Conservation (phyloP, 2,797 vertebrate species). For the Aphelocoma californica region DNA sequence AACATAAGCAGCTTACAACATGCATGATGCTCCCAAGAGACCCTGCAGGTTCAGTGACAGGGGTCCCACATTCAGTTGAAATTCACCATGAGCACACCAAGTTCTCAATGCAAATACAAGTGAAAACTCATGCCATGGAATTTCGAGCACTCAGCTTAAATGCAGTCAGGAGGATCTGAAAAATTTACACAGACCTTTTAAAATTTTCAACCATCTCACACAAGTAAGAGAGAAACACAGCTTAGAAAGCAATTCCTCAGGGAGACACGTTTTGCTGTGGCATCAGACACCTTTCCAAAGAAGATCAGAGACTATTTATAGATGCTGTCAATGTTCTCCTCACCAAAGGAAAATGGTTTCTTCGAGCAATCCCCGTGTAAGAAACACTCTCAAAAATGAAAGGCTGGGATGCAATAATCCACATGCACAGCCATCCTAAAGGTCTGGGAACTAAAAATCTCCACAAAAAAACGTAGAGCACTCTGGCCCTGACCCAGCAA, state of each 20-base stretch:
- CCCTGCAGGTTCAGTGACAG: neutral
- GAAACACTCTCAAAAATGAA: neutral
- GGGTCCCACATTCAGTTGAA: neutral
- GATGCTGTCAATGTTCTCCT: neutral
- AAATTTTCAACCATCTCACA: neutral
- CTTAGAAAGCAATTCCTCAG: neutral
- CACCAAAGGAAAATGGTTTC: neutral
- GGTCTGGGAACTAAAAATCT: neutral
- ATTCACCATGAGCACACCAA: neutral
- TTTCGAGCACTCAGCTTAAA: neutral
- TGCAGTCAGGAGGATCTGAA: neutral
- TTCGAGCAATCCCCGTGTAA: neutral
- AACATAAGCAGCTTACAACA: neutral
- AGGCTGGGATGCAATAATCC: neutral
- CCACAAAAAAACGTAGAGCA: neutral
- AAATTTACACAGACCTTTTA: neutral
- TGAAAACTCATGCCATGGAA: neutral
- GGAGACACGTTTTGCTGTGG: neutral
- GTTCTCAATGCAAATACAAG: neutral
- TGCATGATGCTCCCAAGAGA: neutral
- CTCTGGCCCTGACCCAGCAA: conserved; percentile 19
- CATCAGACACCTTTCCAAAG: neutral
- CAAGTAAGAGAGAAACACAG: neutral
- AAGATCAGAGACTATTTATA: neutral
- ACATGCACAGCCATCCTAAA: neutral